Base-by-base conservation (phyloP, 2,797 vertebrate genomes). In the Heterohyrax brucei region DNA sequence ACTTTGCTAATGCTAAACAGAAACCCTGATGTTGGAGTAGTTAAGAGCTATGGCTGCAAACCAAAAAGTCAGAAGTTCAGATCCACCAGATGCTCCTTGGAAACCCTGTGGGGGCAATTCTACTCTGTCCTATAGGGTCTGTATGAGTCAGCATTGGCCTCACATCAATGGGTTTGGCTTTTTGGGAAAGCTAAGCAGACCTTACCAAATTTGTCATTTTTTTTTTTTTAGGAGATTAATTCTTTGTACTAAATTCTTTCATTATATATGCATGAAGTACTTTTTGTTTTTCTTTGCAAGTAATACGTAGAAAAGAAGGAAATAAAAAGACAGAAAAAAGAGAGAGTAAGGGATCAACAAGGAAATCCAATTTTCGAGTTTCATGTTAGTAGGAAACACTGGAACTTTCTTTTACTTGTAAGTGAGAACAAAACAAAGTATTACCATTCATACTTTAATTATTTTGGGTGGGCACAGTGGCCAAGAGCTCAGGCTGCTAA, bases 371-470 rank as follows among this genome's bases (percentile, higher is more conserved):
- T 85, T 92, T 79, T 93, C 70, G 28, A 28, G 28, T 10, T 94
- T 93, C 9, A 61, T n/a, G 4, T 66, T 81, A 59, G 7, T 78
- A 59, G n/a, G 33, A 77, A 91, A 95, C 86, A 78, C 6, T 10
- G 24, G 59, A 24, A 44, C 13, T 76, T 87, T 24, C 59, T 91
- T 76, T 33, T 44, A 62, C 81, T 95, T 92, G 5, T 93, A 86
- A 78, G 53, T 87, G 22, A 82, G 82, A 91, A 19, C 22, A 68
- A 88, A 85, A 50, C 10, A 66, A 66, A 64, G 22, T 50, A 1
- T 10, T 77, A 26, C 7, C 5, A 83, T 94, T 91, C 79, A 22
- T 72, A 85, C 66, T 93, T 96, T 81, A 89, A 91, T 79, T 81
- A 73, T 44, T 82, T 70, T 93, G 44, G 22, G 53, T 56, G 50